Base-by-base conservation (phyloP, 2,113 vertebrate genomes). In the Thamnaconus septentrionalis region DNA sequence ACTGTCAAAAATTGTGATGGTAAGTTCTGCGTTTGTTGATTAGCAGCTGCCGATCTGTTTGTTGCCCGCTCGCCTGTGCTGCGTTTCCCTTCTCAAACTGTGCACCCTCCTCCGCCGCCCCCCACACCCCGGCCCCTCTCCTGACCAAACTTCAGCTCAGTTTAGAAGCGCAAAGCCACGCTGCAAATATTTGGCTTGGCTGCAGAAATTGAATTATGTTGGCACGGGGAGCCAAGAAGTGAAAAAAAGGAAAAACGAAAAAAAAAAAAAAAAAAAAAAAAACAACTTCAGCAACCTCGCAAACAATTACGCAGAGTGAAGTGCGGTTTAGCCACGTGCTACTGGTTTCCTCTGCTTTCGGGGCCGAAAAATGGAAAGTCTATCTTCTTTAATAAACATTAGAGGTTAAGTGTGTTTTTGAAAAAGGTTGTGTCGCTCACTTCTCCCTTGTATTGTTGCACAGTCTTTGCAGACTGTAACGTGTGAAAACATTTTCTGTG, bases 101-200 rank as follows among this genome's bases (percentile, higher is more conserved):
- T 31, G 18, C 18, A 31, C 18, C 18, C 18, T 31, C 18, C 18
- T 31, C 18, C 18, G 18, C 18, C 18, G 18, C 18, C 18, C 18
- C 18, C 18, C 18, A 31, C 18, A 31, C 18, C 18, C 18, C 18
- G 18, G 18, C 18, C 18, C 18, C 65, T 59, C 59, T 78, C 81
- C 68, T 80, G 67, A 75, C 69, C 85, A 79, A 83, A 82, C 75
- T 86, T 71, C 80, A 71, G 79, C 81, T 87, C 78, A 87, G 85
- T 88, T 89, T 89, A 89, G 86, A 88, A 85, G 85, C 69, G 54
- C 56, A 86, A 31, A 79, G 85, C 90, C 84, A 86, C 69, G 85
- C 82, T 83, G 85, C 88, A 92, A 92, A 91, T 90, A 89, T 92
- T 91, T 91, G 82, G 71, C 83, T 90, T 91, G 85, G 89, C 87